Evolutionary conservation across 2,888 invertebrate genomes (phyloP), one percentile per base, ranked within the genome.

Genomic region (Endotricha flammealis): DNA sequence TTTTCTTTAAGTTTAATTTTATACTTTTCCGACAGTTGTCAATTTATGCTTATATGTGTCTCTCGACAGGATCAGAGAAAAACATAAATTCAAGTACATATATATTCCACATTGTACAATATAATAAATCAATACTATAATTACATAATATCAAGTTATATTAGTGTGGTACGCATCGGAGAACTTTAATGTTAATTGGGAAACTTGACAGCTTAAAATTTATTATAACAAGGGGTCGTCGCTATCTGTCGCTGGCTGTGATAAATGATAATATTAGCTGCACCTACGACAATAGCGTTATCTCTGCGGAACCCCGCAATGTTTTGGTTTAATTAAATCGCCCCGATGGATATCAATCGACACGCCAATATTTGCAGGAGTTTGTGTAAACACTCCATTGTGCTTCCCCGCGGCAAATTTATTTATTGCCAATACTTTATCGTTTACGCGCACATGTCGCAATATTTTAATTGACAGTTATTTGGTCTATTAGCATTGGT

Each of bases 291-390:
- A 42, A 35, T 40, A 42, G 34, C 34, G 42, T 45, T 46, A 44
- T 31, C 44, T 48, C 50, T 50, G 39, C 42, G 42, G 39, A 38
- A 53, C 60, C 63, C 66, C 57, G 42, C 47, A 48, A 59, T 75
- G 64, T 76, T 73, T 70, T 66, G 74, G 68, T 79, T 80, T 79
- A 78, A 82, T 80, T 74, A 78, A 78, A 76, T 64, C 67, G 58
- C 76, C 79, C 77, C 59, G 40, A 51, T 50, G 44, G 48, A 56
- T 58, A 64, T 64, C 48, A 49, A 51, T 46, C 62, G 64, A 53
- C 57, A 56, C 46, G 55, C 71, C 76, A 79, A 82, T 80, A 80
- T 78, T 71, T 72, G 75, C 64, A 39, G 43, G 46, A 59, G 59
- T 60, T 64, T 70, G 61, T 66, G 63, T 64, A 76, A 78, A 80